phyloP scores from a whole-genome alignment of 2,797 vertebrate genomes.

The Lindbergichthys nudifrons region DNA sequence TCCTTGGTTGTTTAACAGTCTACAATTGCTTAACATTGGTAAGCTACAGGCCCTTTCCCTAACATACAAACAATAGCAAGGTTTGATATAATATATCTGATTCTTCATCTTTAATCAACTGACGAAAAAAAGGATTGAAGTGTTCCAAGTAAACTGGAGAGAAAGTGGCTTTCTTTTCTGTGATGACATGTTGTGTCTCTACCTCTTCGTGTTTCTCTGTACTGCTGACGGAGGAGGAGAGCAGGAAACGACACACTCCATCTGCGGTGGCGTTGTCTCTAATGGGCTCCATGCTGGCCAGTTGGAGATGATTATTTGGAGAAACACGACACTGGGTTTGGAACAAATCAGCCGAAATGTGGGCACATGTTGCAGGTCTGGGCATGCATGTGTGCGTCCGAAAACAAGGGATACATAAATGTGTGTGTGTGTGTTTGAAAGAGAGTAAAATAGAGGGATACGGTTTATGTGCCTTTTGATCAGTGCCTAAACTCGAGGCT shows the following conservation, averaged over 20 bases:
- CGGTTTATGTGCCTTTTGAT: conserved; percentile 64
- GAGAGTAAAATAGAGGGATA: conserved; percentile 14
- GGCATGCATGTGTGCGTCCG: conserved; percentile 17
- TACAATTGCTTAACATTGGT: background rate
- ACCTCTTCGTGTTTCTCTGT: background rate
- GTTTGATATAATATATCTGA: background rate
- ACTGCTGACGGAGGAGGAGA: conserved; percentile 8
- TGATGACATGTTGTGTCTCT: conserved; percentile 15
- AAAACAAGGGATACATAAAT: background rate
- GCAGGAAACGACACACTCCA: conserved; percentile 13
- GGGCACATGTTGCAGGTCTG: conserved; percentile 40
- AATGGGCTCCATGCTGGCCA: conserved; percentile 39
- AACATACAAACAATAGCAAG: background rate
- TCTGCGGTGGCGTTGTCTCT: conserved; percentile 26
- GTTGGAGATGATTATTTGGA: conserved; percentile 56
- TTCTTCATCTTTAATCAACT: background rate
- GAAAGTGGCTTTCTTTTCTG: background rate
- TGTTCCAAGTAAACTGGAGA: background rate
- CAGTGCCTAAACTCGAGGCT: conserved; percentile 60
- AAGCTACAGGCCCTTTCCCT: background rate
- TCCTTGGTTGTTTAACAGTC: too few relatives aligned
- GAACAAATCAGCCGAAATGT: conserved; percentile 44
- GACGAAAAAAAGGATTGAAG: background rate
- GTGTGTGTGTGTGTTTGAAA: background rate
- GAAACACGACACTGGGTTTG: conserved; percentile 55